A percentile compares a stretch with the other conserved stretches of the same genome.
Conservation (phyloP, 2,797 vertebrate genomes). For the Chiloscyllium punctatum region DNA sequence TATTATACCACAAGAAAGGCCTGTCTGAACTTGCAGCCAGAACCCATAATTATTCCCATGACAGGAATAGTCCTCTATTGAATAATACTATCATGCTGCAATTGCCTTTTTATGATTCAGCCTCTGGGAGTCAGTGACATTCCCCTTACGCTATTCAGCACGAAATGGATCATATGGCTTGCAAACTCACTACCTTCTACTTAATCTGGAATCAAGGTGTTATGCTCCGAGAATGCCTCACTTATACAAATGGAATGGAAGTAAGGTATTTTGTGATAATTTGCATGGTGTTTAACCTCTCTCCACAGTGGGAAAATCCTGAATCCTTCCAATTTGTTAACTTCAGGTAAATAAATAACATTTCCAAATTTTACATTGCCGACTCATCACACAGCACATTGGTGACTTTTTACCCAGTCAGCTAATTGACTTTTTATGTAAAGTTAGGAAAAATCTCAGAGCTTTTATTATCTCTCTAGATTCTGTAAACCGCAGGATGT, state of each 20-base stretch:
- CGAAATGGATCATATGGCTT: too few species aligned
- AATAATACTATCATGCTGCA: background rate
- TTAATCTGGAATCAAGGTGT: too few species aligned
- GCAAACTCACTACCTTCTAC: too few species aligned
- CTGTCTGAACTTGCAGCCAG: background rate
- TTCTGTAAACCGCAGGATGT: background rate
- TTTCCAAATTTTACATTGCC: background rate
- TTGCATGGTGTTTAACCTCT: too few species aligned
- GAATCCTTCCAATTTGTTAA: background rate
- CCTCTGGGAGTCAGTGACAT: too few species aligned
- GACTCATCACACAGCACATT: background rate
- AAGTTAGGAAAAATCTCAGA: background rate
- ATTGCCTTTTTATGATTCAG: background rate
- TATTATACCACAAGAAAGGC: background rate
- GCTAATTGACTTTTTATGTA: background rate
- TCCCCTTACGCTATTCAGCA: too few species aligned
- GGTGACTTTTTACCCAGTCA: background rate
- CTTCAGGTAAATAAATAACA: background rate
- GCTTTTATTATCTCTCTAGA: background rate
- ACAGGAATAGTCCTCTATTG: background rate
- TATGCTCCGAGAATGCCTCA: too few species aligned
- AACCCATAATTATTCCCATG: background rate
- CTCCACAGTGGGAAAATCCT: background rate
- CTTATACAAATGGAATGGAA: too few species aligned
- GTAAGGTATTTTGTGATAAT: too few species aligned